Conservation (phyloP, 2,113 vertebrate species). For the Opisthocomus hoazin region DNA sequence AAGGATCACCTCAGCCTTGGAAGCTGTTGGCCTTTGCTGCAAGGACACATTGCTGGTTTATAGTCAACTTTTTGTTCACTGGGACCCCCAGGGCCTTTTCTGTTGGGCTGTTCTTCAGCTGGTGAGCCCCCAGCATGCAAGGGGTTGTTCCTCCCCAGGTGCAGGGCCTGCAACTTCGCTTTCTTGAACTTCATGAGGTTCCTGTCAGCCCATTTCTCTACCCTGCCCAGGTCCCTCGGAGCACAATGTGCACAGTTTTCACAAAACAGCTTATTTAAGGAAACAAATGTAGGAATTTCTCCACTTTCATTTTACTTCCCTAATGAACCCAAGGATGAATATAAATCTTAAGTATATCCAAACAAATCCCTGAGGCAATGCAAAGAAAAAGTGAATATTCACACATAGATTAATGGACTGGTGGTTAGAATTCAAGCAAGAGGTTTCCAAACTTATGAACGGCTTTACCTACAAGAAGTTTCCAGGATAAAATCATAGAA, state of each 20-base stretch:
- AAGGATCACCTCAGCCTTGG: not conserved
- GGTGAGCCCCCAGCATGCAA: not conserved
- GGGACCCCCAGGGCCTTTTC: not conserved
- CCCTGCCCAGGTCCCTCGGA: not conserved
- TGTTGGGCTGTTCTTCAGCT: not conserved
- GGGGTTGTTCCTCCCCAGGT: rapidly evolving
- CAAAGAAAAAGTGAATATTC: not conserved
- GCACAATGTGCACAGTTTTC: not conserved
- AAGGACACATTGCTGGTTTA: not conserved
- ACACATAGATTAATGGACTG: not conserved
- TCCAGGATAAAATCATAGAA: not conserved
- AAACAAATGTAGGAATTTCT: not conserved
- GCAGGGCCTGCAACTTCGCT: not conserved
- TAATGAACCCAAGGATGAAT: not conserved
- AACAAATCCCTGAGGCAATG: not conserved
- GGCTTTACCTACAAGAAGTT: not conserved
- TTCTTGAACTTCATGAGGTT: not conserved
- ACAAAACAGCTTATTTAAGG: not conserved
- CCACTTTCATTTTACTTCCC: not conserved
- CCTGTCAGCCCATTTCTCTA: not conserved
- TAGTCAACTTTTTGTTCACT: not conserved
- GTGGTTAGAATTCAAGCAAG: not conserved
- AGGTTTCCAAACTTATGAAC: not conserved
- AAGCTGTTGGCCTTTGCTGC: rapidly evolving
- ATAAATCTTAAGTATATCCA: not conserved